Percentiles rank a stretch among this genome's conserved stretches.
Evolutionary conservation across 1,140 invertebrate genomes (phyloP).

Genomic region (Proctacanthus coquilletti): DNA sequence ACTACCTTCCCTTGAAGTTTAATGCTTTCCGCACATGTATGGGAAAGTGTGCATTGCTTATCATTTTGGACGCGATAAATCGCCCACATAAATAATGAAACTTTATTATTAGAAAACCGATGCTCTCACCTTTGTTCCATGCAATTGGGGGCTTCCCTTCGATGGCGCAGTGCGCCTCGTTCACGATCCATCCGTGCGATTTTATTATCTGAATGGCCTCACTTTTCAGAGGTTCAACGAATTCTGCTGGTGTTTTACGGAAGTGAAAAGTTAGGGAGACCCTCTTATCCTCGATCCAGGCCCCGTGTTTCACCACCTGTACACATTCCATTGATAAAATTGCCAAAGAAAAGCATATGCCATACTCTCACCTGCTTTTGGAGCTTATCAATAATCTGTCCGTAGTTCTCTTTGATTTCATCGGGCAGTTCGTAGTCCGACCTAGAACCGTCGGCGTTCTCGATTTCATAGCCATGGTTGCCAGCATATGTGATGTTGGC

Average conservation of each 20-base stretch:
- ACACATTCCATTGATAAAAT: constrained; percentile 1
- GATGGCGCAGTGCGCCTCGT: constrained; percentile 63
- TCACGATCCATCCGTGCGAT: constrained; percentile 55
- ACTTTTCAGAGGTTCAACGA: constrained; percentile 42
- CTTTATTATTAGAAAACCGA: neutral
- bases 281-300: constrained; percentile 84
- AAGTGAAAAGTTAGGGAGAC: constrained; percentile 79
- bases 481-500: constrained; percentile 77
- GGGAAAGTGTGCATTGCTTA: too few relatives aligned
- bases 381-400: constrained; percentile 52
- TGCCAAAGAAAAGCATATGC: neutral
- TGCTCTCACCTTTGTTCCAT: constrained; percentile 60
- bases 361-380: constrained; percentile 56
- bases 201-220: constrained; percentile 54
- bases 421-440: constrained; percentile 76
- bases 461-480: constrained; percentile 73
- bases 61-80: too few relatives aligned
- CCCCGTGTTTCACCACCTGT: constrained; percentile 67
- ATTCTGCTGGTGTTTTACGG: constrained; percentile 53
- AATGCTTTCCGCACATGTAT: too few relatives aligned
- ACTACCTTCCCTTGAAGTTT: too few relatives aligned
- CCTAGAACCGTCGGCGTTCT: constrained; percentile 73
- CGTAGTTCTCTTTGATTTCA: constrained; percentile 66
- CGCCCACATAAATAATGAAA: too few relatives aligned
- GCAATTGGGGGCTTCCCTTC: constrained; percentile 78